Evolutionary conservation across 2,797 vertebrate species (phyloP).

Genomic region (Todus mexicanus): DNA sequence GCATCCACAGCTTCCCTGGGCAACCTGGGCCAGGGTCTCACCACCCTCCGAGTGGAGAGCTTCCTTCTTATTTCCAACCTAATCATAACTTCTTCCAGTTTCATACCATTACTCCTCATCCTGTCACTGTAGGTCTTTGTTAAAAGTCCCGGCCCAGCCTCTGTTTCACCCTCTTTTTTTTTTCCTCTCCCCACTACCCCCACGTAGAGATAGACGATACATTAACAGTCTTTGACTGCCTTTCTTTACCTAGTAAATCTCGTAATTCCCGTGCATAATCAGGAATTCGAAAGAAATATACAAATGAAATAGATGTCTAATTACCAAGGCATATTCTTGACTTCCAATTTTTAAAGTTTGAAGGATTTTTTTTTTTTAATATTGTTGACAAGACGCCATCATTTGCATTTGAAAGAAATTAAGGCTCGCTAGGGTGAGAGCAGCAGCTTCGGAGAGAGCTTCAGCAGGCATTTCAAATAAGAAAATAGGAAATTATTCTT

Average conservation of each 20-base stretch:
- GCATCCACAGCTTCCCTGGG: too few relatives aligned
- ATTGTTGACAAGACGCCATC: background rate
- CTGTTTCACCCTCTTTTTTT: background rate
- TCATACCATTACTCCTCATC: too few relatives aligned
- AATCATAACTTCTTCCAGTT: too few relatives aligned
- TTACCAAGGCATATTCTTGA: background rate
- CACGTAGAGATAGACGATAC: background rate
- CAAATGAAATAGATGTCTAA: background rate
- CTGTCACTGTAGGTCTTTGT: too few relatives aligned
- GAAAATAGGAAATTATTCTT: background rate
- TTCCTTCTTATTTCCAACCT: too few relatives aligned
- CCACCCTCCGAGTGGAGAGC: too few relatives aligned
- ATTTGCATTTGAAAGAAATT: background rate
- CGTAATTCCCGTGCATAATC: background rate
- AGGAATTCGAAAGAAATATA: background rate
- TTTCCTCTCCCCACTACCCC: background rate
- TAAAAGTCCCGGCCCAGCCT: too few relatives aligned
- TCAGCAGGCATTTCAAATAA: background rate
- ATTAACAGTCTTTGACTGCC: background rate
- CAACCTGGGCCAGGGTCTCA: too few relatives aligned
- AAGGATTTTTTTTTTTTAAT: background rate
- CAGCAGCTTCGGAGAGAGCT: background rate
- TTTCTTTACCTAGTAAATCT: background rate
- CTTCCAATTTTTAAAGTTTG: background rate
- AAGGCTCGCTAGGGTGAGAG: background rate